These are phyloP conservation scores for Deroplatys truncata DNA, from an alignment of 2,888 invertebrate genomes.

Conservation along the genomic window DNA sequence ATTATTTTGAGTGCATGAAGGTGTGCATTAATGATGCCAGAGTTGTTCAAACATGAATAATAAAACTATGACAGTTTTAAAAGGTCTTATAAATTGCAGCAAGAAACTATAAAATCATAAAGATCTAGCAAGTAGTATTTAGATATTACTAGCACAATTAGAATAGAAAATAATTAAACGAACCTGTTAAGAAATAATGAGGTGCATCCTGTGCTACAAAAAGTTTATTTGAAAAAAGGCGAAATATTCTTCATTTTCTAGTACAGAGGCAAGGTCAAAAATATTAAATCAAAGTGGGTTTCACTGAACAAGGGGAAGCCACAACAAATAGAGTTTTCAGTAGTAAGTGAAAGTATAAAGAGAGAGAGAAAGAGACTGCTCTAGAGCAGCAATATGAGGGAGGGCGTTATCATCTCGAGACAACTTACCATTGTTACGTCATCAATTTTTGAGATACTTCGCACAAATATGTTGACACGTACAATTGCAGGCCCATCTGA, in stretches of 20 bases:
- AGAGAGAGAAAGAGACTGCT: neutral
- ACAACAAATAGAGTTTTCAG: neutral
- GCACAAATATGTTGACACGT: conserved; percentile 96
- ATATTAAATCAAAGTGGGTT: neutral
- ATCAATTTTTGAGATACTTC: conserved; percentile 99
- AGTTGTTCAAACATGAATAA: neutral
- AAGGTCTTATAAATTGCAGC: neutral
- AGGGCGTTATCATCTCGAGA: neutral
- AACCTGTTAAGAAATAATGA: neutral
- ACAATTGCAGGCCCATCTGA: conserved; percentile 92
- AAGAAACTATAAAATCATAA: neutral
- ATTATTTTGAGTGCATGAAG: neutral
- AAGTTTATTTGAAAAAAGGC: neutral
- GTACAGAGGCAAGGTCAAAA: neutral
- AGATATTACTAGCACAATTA: neutral
- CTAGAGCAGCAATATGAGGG: neutral
- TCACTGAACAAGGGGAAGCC: neutral
- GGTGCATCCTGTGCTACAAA: neutral
- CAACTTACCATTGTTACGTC: conserved; percentile 98
- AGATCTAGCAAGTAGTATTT: neutral
- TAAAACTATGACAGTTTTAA: neutral
- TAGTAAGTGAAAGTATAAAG: neutral
- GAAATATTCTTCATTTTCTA: neutral
- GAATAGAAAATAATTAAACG: neutral
- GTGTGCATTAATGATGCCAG: neutral